Conservation (phyloP, 2,113 vertebrate species). For the Glaucidium brasilianum region DNA sequence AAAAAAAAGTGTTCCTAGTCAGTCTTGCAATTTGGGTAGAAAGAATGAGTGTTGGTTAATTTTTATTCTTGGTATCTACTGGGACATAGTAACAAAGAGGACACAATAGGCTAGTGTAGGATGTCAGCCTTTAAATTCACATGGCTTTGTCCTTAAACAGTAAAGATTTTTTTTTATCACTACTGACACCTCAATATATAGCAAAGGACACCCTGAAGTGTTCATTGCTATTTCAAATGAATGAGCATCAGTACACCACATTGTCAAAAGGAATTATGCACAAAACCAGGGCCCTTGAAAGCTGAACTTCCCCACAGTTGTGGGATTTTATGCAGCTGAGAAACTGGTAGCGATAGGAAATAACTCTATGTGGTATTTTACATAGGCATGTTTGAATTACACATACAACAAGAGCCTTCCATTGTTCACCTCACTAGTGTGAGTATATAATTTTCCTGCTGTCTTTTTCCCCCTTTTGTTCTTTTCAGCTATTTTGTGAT, state of each 20-base stretch:
- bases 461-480: conserved; percentile 62
- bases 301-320: conserved; percentile 49
- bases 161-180: conserved; percentile 26
- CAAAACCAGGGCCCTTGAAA: conserved; percentile 24
- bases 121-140: not conserved
- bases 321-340: conserved; percentile 58
- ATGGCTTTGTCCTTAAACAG: conserved; percentile 15
- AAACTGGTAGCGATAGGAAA: conserved; percentile 48
- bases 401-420: conserved; percentile 59
- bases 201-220: conserved; percentile 62
- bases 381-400: conserved; percentile 62
- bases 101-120: not conserved
- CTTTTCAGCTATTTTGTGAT: conserved; percentile 71
- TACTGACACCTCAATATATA: conserved; percentile 62
- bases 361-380: conserved; percentile 54
- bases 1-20: not conserved
- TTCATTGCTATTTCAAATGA: conserved; percentile 25
- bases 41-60: not conserved
- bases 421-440: conserved; percentile 68
- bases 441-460: conserved; percentile 70
- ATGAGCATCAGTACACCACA: not conserved
- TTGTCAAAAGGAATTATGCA: conserved; percentile 55
- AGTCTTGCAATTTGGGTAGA: not conserved
- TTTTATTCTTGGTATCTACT: not conserved
- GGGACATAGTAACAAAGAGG: not conserved